Percentiles rank a stretch among this genome's conserved stretches.
Evolutionary conservation across 2,797 vertebrate species (phyloP).

Genomic region (Glyptemys insculpta): DNA sequence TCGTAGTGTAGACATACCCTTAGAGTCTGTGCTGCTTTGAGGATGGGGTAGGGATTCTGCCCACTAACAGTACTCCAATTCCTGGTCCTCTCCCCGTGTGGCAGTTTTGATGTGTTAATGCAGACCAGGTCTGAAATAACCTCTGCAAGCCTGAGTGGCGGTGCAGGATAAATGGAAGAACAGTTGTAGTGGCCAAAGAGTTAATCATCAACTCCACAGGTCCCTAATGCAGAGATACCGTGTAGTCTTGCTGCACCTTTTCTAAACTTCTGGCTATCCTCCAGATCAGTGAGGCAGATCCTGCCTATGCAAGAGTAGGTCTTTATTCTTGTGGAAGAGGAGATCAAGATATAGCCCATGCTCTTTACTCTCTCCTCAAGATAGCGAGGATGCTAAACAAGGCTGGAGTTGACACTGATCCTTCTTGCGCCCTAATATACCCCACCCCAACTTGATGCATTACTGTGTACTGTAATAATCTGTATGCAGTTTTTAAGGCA

Average conservation of each 20-base stretch:
- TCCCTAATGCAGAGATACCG: not conserved
- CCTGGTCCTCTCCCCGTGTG: not conserved
- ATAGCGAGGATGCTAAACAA: no score
- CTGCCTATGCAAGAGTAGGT: no score
- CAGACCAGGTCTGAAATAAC: not conserved
- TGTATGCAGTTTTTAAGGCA: no score
- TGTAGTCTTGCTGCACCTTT: not conserved
- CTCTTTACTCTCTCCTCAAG: no score
- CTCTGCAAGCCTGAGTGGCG: not conserved
- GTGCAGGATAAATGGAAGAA: not conserved
- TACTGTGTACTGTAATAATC: no score
- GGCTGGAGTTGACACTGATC: no score
- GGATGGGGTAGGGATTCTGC: not conserved
- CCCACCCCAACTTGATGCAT: no score
- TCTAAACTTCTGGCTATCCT: not conserved
- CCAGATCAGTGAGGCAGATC: no score
- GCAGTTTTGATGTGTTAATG: not conserved
- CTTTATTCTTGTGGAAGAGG: no score
- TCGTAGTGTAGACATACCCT: no score
- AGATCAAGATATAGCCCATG: no score
- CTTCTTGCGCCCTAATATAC: no score
- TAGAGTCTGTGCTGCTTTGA: not conserved
- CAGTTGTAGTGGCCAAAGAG: accelerated
- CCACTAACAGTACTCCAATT: not conserved
- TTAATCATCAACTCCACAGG: not conserved